Percentiles rank a stretch among this genome's conserved stretches.
These are phyloP conservation scores for Machimus rusticus DNA, from an alignment of 2,888 invertebrate genomes.

Conservation along the genomic window DNA sequence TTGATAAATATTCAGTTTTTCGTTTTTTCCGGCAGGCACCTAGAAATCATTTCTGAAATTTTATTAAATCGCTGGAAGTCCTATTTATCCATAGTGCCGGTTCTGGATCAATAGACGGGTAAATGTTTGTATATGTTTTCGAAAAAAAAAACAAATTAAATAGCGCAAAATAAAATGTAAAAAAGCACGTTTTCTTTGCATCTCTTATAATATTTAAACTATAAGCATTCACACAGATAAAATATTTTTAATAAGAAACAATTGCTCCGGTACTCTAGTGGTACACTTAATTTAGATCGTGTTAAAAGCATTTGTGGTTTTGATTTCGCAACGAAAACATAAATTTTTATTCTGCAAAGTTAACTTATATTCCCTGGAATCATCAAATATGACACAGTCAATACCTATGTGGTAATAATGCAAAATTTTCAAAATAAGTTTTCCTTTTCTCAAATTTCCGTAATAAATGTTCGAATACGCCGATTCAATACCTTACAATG, in stretches of 20 bases:
- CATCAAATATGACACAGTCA: background rate
- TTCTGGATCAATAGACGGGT: background rate
- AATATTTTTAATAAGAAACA: background rate
- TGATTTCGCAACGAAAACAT: background rate
- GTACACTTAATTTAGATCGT: background rate
- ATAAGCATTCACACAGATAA: conserved; percentile 19
- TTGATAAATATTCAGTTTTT: background rate
- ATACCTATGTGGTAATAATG: conserved; percentile 2
- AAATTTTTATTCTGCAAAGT: background rate
- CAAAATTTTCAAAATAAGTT: background rate
- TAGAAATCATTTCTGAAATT: background rate
- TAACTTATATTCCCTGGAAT: background rate
- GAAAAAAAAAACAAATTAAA: background rate
- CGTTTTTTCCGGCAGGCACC: background rate
- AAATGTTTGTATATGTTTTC: background rate
- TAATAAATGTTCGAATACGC: too few relatives aligned
- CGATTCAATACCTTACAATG: too few relatives aligned
- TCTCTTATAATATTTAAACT: background rate
- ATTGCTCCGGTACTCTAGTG: background rate
- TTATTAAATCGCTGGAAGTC: background rate
- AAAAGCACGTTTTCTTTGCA: conserved; percentile 11
- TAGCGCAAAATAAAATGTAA: conserved; percentile 29
- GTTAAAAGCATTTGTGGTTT: conserved; percentile 1
- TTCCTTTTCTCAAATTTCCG: too few relatives aligned
- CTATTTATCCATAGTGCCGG: background rate